Percentiles rank a stretch among this genome's conserved stretches.
These are phyloP conservation scores for Chesias legatella DNA, from an alignment of 2,888 invertebrate species.

Conservation along the genomic window DNA sequence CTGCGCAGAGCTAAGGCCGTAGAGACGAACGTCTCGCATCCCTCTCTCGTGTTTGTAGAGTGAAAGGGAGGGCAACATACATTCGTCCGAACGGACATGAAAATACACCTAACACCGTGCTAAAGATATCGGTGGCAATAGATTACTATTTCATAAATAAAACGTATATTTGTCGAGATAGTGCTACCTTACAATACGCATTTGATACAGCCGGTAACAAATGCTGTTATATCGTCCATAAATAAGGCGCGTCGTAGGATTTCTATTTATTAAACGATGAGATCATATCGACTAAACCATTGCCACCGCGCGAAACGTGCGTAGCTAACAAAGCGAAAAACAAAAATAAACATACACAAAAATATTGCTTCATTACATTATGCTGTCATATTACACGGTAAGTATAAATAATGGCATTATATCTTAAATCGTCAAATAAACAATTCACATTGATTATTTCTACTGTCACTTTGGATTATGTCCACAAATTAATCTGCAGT, in stretches of 20 bases:
- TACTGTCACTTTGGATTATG: too few relatives aligned
- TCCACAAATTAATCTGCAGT: too few relatives aligned
- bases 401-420: slow-evolving; percentile 44
- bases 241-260: slow-evolving; percentile 12
- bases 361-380: slow-evolving; percentile 38
- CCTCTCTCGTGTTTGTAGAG: slow-evolving; percentile 6
- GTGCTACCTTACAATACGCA: slow-evolving; percentile 2
- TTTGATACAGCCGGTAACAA: slow-evolving; percentile 16
- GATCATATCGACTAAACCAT: slow-evolving; percentile 55
- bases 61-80: slow-evolving; percentile 6
- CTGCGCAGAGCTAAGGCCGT: slow-evolving; percentile 58
- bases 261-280: slow-evolving; percentile 31
- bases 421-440: slow-evolving; percentile 29
- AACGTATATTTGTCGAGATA: slow-evolving; percentile 17
- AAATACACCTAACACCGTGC: slow-evolving; percentile 62
- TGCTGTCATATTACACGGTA: slow-evolving; percentile 37
- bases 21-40: neutral
- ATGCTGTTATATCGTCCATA: slow-evolving; percentile 11
- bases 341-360: slow-evolving; percentile 31
- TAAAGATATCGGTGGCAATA: slow-evolving; percentile 56
- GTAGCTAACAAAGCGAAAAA: slow-evolving; percentile 26
- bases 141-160: slow-evolving; percentile 23
- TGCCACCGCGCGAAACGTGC: slow-evolving; percentile 55
- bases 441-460: too few relatives aligned
- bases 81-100: slow-evolving; percentile 21